A percentile compares a stretch with the other conserved stretches of the same genome.
phyloP scores from a whole-genome alignment of 2,113 vertebrate genomes.

The Coreoperca whiteheadi region DNA sequence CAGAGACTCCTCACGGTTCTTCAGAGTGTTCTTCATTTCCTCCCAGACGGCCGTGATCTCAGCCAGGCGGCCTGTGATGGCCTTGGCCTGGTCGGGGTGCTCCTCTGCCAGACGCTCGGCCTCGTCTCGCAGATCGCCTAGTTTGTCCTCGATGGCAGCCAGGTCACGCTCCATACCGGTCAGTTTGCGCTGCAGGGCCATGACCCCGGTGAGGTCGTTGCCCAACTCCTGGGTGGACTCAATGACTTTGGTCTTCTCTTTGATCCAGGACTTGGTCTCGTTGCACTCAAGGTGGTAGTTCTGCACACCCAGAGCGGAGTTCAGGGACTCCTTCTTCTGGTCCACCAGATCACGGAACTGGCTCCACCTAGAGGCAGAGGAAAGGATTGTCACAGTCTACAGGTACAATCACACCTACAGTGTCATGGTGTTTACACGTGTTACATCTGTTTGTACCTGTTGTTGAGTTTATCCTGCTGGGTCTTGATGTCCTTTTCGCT shows the following conservation, averaged over 20 bases:
- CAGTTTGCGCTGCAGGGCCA: constrained; percentile 96
- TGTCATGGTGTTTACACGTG: not conserved
- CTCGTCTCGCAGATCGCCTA: constrained; percentile 91
- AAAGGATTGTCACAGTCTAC: not conserved
- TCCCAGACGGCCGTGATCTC: constrained; percentile 95
- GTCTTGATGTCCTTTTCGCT: constrained; percentile 94
- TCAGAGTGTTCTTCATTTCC: constrained; percentile 95
- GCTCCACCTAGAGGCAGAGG: constrained; percentile 88
- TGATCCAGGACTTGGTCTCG: constrained; percentile 98
- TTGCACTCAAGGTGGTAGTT: constrained; percentile 99
- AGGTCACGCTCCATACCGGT: constrained; percentile 97
- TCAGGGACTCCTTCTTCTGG: constrained; percentile 94
- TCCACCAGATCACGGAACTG: constrained; percentile 96
- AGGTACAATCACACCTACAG: not conserved
- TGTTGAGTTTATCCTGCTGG: constrained; percentile 97
- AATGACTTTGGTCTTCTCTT: constrained; percentile 98
- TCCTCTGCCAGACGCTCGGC: constrained; percentile 90
- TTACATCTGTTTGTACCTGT: constrained; percentile 82
- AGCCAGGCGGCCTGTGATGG: constrained; percentile 91
- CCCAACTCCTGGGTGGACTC: constrained; percentile 98
- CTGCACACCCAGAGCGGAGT: constrained; percentile 96
- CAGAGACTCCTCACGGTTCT: constrained; percentile 93
- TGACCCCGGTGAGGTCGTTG: constrained; percentile 95
- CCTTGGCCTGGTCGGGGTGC: constrained; percentile 95
- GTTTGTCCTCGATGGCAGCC: constrained; percentile 94